These are phyloP conservation scores for Agrochola macilenta DNA, from an alignment of 2,888 invertebrate genomes.

Conservation along the genomic window DNA sequence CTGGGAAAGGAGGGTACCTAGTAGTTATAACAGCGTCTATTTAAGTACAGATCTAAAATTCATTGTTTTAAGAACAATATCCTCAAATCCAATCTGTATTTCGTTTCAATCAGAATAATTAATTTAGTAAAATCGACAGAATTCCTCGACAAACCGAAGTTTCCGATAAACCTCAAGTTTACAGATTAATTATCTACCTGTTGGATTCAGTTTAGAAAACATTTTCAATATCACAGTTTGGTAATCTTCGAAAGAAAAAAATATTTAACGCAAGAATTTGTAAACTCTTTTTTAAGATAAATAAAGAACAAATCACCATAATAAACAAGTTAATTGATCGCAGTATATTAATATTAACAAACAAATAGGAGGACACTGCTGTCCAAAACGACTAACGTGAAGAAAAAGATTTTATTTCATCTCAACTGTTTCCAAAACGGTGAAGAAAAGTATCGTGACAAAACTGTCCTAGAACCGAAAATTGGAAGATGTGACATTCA, in stretches of 20 bases:
- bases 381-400: not conserved
- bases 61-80: conserved; percentile 11
- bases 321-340: not conserved
- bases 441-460: not conserved
- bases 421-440: not conserved
- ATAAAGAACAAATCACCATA: not conserved
- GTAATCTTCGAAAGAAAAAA: conserved; percentile 11
- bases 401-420: not conserved
- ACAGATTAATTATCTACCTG: conserved; percentile 47
- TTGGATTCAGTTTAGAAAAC: conserved; percentile 15
- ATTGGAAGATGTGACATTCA: not conserved
- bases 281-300: not conserved
- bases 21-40: not conserved
- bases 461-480: not conserved
- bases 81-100: not conserved
- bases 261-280: too few relatives aligned
- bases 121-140: conserved; percentile 21
- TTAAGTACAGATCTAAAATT: not conserved
- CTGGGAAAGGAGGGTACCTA: not conserved
- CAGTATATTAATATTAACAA: not conserved
- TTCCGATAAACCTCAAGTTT: conserved; percentile 45
- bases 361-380: not conserved
- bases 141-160: conserved; percentile 14
- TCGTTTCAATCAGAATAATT: conserved; percentile 27
- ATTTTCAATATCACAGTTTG: conserved; percentile 36